A percentile compares a stretch with the other conserved stretches of the same genome.
phyloP scores from a whole-genome alignment of 2,113 vertebrate genomes.

The Corynorhinus townsendii region DNA sequence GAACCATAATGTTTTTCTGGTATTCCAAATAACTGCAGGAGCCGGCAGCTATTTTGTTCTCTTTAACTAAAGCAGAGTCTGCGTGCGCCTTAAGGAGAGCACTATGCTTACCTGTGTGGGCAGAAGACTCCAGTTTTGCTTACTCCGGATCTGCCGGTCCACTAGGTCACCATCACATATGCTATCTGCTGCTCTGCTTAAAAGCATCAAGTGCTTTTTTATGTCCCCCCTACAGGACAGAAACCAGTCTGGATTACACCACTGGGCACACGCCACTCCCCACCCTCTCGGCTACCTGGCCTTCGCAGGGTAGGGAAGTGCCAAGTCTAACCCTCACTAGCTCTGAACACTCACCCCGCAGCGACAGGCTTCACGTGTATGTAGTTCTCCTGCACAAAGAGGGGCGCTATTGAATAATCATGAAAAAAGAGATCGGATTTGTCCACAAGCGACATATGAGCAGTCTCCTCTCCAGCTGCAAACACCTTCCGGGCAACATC shows the following conservation, averaged over 20 bases:
- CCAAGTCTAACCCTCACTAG: neutral
- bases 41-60: neutral
- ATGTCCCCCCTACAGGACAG: slow-evolving; percentile 82
- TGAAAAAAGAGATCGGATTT: slow-evolving; percentile 98
- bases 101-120: slow-evolving; percentile 88
- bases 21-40: neutral
- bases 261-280: neutral
- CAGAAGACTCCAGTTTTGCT: slow-evolving; percentile 93
- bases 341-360: slow-evolving; percentile 85
- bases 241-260: neutral
- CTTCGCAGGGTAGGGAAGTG: rapidly evolving
- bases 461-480: slow-evolving; percentile 84
- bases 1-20: neutral
- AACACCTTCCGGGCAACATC: slow-evolving; percentile 98
- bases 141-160: slow-evolving; percentile 90
- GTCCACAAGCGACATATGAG: slow-evolving; percentile 92
- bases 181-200: slow-evolving; percentile 96
- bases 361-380: slow-evolving; percentile 90
- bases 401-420: slow-evolving; percentile 95
- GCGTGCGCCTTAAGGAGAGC: neutral
- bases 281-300: neutral
- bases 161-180: slow-evolving; percentile 96
- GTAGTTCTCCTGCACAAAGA: slow-evolving; percentile 99
- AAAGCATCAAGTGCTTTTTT: slow-evolving; percentile 92
- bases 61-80: neutral